Percentiles rank a stretch among this genome's conserved stretches.
Evolutionary conservation across 2,888 invertebrate genomes (phyloP).

Genomic region (Acanthosepion esculentum): DNA sequence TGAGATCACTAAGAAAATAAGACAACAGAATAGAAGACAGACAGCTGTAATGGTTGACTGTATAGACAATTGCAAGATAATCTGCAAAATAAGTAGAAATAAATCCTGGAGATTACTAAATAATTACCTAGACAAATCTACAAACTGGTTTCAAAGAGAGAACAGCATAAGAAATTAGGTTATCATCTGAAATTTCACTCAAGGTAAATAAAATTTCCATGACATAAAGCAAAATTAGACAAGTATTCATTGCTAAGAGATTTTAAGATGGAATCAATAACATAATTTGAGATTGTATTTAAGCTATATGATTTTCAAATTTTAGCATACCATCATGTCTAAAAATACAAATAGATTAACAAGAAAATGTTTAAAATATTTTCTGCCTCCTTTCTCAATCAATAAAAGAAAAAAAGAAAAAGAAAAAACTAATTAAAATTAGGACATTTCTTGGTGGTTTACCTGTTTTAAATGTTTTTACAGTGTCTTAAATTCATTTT

Average conservation of each 20-base stretch:
- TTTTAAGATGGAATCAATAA: neutral
- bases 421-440: no score
- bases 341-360: no score
- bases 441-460: no score
- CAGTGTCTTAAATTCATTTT: no score
- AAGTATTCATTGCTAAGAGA: no score
- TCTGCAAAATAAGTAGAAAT: neutral
- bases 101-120: constrained; percentile 16
- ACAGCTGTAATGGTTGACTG: neutral
- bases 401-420: no score
- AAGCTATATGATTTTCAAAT: no score
- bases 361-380: no score
- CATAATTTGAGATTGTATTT: no score
- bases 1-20: neutral
- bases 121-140: neutral
- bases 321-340: no score
- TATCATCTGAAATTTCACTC: neutral
- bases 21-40: neutral
- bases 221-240: neutral
- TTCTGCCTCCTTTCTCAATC: no score
- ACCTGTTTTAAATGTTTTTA: no score
- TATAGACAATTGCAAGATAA: neutral
- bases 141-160: neutral
- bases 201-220: neutral
- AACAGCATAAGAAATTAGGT: neutral